A percentile compares a stretch with the other conserved stretches of the same genome.
phyloP scores from a whole-genome alignment of 1,140 invertebrate genomes.

The Drosophila elegans region DNA sequence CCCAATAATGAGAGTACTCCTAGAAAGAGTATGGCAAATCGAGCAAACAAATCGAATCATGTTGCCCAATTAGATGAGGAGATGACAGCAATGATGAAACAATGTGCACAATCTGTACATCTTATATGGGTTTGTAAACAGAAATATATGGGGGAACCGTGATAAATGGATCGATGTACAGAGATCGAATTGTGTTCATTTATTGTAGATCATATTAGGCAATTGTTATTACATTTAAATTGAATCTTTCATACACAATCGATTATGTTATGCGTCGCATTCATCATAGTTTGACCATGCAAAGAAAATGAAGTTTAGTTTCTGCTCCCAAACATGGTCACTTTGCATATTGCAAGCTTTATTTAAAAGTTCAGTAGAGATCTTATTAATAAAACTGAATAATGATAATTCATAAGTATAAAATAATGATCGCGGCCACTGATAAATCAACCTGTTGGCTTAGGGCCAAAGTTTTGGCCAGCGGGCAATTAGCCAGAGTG shows the following conservation, averaged over 20 bases:
- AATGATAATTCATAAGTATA: neutral
- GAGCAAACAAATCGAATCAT: conserved; percentile 37
- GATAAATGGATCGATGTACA: conserved; percentile 31
- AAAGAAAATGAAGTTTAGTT: neutral
- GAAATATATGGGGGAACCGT: conserved; percentile 2
- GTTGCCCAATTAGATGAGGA: conserved; percentile 44
- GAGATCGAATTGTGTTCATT: conserved; percentile 29
- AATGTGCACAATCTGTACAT: conserved; percentile 37
- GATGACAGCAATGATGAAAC: conserved; percentile 45
- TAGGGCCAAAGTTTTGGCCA: conserved; percentile 25
- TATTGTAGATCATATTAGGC: conserved; percentile 32
- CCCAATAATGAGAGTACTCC: neutral
- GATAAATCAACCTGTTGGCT: conserved; percentile 40
- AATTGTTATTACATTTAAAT: conserved; percentile 47
- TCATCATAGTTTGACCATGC: conserved; percentile 2
- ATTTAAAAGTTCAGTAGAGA: too few species aligned
- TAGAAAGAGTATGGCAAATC: conserved; percentile 8
- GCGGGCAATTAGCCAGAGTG: conserved; percentile 61
- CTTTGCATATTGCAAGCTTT: neutral
- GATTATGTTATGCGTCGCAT: conserved; percentile 16
- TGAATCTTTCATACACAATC: conserved; percentile 37
- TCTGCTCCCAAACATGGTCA: neutral
- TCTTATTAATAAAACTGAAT: neutral
- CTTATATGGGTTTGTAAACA: conserved; percentile 15
- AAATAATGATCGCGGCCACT: conserved; percentile 4